phyloP scores from a whole-genome alignment of 2,888 invertebrate species.

The Campoletis raptor region DNA sequence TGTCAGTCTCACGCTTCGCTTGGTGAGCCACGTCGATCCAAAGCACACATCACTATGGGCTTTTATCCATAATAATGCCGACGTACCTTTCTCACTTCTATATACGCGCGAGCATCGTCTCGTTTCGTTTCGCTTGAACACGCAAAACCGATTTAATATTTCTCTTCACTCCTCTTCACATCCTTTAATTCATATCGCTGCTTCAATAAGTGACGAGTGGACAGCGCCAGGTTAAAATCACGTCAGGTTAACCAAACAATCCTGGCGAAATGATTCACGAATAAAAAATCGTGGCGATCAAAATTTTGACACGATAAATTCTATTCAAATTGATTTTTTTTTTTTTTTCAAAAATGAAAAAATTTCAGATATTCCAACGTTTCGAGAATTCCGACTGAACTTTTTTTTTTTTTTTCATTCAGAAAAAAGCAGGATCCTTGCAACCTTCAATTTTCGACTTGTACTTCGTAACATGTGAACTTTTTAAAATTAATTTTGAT shows the following conservation, averaged over 20 bases:
- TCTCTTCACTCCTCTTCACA: constrained; percentile 1
- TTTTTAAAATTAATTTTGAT: background rate
- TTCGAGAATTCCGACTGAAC: no score
- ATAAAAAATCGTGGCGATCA: background rate
- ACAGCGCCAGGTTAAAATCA: constrained; percentile 33
- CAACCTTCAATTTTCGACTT: no score
- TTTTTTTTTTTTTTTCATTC: no score
- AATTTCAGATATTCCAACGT: no score
- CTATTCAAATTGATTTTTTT: background rate
- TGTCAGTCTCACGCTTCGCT: constrained; percentile 83
- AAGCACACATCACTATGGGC: constrained; percentile 30
- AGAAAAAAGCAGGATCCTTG: no score
- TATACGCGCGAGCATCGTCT: constrained; percentile 40
- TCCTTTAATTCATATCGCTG: constrained; percentile 7
- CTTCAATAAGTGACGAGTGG: constrained; percentile 59
- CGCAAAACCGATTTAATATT: constrained; percentile 37
- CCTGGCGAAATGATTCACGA: background rate
- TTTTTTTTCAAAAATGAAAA: background rate
- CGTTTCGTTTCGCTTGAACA: constrained; percentile 43
- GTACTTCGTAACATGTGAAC: background rate
- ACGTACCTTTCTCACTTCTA: constrained; percentile 25
- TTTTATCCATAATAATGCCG: constrained; percentile 38
- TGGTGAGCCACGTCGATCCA: constrained; percentile 72
- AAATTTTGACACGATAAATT: background rate
- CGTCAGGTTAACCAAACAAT: background rate